A percentile compares a stretch with the other conserved stretches of the same genome.
phyloP scores from a whole-genome alignment of 2,113 vertebrate genomes.

The Dasyprocta punctata region DNA sequence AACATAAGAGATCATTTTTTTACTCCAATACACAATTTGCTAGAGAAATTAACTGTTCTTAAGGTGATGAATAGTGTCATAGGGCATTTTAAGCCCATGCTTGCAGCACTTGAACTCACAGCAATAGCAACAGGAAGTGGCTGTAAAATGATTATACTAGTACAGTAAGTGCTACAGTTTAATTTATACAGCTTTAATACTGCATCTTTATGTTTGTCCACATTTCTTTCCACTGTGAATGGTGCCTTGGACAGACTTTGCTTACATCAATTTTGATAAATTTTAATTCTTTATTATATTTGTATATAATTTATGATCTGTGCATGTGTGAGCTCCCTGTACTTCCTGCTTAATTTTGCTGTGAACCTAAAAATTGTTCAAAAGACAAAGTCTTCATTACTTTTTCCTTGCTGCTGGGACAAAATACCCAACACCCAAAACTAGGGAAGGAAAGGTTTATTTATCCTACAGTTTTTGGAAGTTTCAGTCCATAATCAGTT shows the following conservation, averaged over 20 bases:
- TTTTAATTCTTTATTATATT: neutral
- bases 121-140: neutral
- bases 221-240: neutral
- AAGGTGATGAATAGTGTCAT: neutral
- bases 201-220: neutral
- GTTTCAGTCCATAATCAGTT: too few relatives aligned
- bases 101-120: neutral
- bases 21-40: neutral
- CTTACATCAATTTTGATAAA: neutral
- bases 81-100: neutral
- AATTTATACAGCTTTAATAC: neutral
- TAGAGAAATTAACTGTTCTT: neutral
- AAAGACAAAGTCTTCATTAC: too few relatives aligned
- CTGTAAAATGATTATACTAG: neutral
- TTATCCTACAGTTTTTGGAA: too few relatives aligned
- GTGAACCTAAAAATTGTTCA: neutral
- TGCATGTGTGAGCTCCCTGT: neutral
- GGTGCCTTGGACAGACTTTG: neutral
- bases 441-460: too few relatives aligned
- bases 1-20: neutral
- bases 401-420: too few relatives aligned
- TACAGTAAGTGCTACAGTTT: too few relatives aligned
- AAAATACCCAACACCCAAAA: too few relatives aligned
- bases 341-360: neutral
- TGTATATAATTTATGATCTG: neutral